Percentiles rank a stretch among this genome's conserved stretches.
Evolutionary conservation across 2,797 vertebrate genomes (phyloP).

Genomic region (Centroberyx gerrardi): DNA sequence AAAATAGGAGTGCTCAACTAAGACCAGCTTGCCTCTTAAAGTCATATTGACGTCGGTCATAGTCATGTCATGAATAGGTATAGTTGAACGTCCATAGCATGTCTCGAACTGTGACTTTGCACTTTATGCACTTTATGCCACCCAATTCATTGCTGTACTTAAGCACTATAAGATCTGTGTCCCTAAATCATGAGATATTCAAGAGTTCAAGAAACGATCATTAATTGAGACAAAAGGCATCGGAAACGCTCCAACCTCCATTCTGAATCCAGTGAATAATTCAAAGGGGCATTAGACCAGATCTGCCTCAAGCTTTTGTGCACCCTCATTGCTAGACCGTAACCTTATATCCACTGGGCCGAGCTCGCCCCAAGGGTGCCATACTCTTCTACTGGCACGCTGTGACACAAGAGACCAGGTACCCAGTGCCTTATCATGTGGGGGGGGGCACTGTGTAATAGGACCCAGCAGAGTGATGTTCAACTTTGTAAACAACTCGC

Average conservation of each 20-base stretch:
- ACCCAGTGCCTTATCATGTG: neutral
- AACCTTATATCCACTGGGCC: slow-evolving; percentile 36
- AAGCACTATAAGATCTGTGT: too few species aligned
- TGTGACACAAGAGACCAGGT: slow-evolving; percentile 13
- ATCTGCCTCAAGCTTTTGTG: slow-evolving; percentile 5
- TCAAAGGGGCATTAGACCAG: slow-evolving; percentile 31
- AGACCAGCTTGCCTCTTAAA: slow-evolving; percentile 19
- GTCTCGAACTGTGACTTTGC: too few species aligned
- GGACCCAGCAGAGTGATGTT: neutral
- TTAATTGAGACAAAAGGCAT: too few species aligned
- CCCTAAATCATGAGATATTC: too few species aligned
- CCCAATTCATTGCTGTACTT: too few species aligned
- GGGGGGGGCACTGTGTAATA: neutral
- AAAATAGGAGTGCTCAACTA: slow-evolving; percentile 3
- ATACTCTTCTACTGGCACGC: slow-evolving; percentile 12
- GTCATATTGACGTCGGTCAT: too few species aligned
- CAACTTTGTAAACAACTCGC: slow-evolving; percentile 14
- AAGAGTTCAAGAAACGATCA: too few species aligned
- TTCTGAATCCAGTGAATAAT: neutral
- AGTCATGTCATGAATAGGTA: too few species aligned
- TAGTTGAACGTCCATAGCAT: too few species aligned
- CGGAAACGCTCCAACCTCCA: too few species aligned
- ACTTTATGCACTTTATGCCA: too few species aligned
- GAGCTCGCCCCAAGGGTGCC: neutral
- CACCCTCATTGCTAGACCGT: slow-evolving; percentile 16